Evolutionary conservation across 2,113 vertebrate genomes (phyloP).

Genomic region (Leucopsar rothschildi): DNA sequence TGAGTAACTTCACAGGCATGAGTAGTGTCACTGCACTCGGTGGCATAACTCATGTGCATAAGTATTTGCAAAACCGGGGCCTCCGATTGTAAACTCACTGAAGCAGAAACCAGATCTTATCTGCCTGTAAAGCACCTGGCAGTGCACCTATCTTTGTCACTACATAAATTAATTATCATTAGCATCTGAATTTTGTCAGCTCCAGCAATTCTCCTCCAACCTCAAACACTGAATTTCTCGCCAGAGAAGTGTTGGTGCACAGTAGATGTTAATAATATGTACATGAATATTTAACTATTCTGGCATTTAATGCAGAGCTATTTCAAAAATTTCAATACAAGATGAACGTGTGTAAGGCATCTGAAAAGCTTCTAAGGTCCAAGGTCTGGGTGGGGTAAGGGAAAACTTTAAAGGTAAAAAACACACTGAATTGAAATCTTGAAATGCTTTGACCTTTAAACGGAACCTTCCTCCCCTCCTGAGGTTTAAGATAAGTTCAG

Average conservation of each 20-base stretch:
- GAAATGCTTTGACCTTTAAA: conserved; percentile 63
- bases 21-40: background rate
- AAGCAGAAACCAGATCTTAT: conserved; percentile 66
- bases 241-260: background rate
- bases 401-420: conserved; percentile 29
- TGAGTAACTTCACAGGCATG: conserved; percentile 44
- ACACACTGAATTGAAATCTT: background rate
- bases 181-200: conserved; percentile 57
- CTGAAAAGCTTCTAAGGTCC: background rate
- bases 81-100: conserved; percentile 26
- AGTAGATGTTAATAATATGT: background rate
- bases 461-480: background rate
- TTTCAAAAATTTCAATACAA: background rate
- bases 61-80: conserved; percentile 15
- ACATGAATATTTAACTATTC: background rate
- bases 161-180: conserved; percentile 64
- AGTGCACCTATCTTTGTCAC: conserved; percentile 54
- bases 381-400: background rate
- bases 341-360: background rate
- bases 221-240: background rate
- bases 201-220: background rate
- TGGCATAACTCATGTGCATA: conserved; percentile 27
- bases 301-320: background rate
- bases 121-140: conserved; percentile 48
- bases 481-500: conserved; percentile 55